phyloP scores from a whole-genome alignment of 2,797 vertebrate species.

The Sciurus vulgaris region DNA sequence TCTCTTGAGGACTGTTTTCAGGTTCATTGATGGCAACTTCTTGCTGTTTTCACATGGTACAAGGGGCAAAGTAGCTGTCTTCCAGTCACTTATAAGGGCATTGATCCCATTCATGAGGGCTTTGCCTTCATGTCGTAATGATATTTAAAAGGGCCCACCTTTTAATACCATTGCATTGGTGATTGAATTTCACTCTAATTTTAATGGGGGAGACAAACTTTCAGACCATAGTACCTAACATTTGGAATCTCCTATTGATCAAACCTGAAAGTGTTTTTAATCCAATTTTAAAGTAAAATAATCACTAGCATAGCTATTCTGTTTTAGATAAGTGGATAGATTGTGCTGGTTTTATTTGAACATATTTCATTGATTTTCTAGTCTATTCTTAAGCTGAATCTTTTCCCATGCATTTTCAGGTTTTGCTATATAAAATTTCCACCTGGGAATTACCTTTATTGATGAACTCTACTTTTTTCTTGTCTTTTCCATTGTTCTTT shows the following conservation, averaged over 20 bases:
- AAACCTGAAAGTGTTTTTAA: constrained; percentile 4
- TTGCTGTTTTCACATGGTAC: neutral
- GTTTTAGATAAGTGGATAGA: neutral
- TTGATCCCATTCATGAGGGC: neutral
- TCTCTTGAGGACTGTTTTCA: neutral
- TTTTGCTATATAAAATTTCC: constrained; percentile 3
- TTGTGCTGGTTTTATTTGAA: neutral
- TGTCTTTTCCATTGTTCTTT: neutral
- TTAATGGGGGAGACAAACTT: neutral
- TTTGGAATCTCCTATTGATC: neutral
- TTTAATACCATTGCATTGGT: neutral
- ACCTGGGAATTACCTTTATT: constrained; percentile 28
- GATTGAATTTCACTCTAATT: neutral
- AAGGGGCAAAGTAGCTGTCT: neutral
- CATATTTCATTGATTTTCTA: neutral
- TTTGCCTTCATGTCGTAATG: neutral
- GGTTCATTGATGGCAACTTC: neutral
- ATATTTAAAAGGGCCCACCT: neutral
- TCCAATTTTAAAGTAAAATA: neutral
- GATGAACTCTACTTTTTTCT: neutral
- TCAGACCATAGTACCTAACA: neutral
- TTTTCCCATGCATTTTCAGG: constrained; percentile 20
- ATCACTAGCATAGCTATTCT: neutral
- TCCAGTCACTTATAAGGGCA: neutral
- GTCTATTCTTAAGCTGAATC: neutral